phyloP scores from a whole-genome alignment of 2,888 invertebrate species.

The Siphlonurus alternatus region DNA sequence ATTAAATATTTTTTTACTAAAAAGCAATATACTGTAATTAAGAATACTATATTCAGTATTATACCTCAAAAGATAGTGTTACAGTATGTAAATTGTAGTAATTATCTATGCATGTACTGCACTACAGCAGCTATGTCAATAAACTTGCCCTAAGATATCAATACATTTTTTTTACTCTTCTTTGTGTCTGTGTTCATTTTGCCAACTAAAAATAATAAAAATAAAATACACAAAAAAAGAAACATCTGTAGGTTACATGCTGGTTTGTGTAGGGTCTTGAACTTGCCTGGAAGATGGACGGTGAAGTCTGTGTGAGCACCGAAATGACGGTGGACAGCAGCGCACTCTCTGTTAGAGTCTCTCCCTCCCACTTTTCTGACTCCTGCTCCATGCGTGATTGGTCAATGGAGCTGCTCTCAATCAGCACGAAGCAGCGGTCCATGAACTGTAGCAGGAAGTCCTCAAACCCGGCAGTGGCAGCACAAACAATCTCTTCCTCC shows the following conservation, averaged over 20 bases:
- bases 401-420: constrained; percentile 53
- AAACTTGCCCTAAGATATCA: too few relatives aligned
- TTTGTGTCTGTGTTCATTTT: constrained; percentile 17
- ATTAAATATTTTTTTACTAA: too few relatives aligned
- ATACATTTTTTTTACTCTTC: too few relatives aligned
- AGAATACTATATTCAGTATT: too few relatives aligned
- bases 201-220: background rate
- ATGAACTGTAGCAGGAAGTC: constrained; percentile 76
- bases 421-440: constrained; percentile 53
- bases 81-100: too few relatives aligned
- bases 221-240: too few relatives aligned
- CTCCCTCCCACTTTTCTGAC: constrained; percentile 41
- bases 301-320: constrained; percentile 56
- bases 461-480: constrained; percentile 71
- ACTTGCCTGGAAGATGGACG: constrained; percentile 33
- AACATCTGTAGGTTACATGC: background rate
- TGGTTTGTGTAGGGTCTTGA: background rate
- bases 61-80: too few relatives aligned
- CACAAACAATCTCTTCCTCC: constrained; percentile 57
- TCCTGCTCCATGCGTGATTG: constrained; percentile 45
- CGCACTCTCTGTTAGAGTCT: constrained; percentile 52
- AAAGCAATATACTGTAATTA: too few relatives aligned
- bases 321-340: constrained; percentile 47
- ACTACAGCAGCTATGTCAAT: too few relatives aligned
- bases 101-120: too few relatives aligned